These are phyloP conservation scores for Chouioia cunea DNA, from an alignment of 2,888 invertebrate species.

Conservation along the genomic window DNA sequence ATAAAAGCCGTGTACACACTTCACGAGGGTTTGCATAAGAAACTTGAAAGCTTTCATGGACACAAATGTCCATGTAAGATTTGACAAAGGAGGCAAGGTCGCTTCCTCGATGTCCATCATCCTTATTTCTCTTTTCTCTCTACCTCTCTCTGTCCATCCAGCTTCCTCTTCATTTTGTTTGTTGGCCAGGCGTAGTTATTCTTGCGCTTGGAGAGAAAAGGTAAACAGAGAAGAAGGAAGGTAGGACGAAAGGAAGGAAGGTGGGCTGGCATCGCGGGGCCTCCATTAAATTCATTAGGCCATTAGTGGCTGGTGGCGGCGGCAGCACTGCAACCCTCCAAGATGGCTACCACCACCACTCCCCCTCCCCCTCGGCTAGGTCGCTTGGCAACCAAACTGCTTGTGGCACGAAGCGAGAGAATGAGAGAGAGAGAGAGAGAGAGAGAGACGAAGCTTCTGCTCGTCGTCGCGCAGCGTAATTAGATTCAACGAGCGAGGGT, in stretches of 20 bases:
- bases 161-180: background rate
- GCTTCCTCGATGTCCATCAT: slow-evolving; percentile 25
- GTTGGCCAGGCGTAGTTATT: background rate
- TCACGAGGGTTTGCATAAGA: too few species aligned
- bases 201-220: background rate
- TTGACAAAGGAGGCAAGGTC: too few species aligned
- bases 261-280: slow-evolving; percentile 52
- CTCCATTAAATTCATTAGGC: slow-evolving; percentile 70
- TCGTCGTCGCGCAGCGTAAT: slow-evolving; percentile 56
- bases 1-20: too few species aligned
- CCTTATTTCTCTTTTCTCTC: slow-evolving; percentile 36
- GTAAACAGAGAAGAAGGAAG: slow-evolving; percentile 17
- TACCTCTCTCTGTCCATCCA: slow-evolving; percentile 8
- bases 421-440: slow-evolving; percentile 21
- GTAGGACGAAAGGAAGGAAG: background rate
- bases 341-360: slow-evolving; percentile 67
- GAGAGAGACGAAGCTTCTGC: slow-evolving; percentile 20
- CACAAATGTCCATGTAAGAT: too few species aligned
- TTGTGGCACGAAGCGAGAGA: slow-evolving; percentile 44
- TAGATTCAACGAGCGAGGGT: slow-evolving; percentile 68
- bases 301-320: slow-evolving; percentile 64
- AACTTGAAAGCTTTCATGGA: too few species aligned
- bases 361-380: slow-evolving; percentile 43
- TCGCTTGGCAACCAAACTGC: slow-evolving; percentile 65
- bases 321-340: slow-evolving; percentile 64